phyloP scores from a whole-genome alignment of 2,888 invertebrate genomes.

The Uropetala carovei region DNA sequence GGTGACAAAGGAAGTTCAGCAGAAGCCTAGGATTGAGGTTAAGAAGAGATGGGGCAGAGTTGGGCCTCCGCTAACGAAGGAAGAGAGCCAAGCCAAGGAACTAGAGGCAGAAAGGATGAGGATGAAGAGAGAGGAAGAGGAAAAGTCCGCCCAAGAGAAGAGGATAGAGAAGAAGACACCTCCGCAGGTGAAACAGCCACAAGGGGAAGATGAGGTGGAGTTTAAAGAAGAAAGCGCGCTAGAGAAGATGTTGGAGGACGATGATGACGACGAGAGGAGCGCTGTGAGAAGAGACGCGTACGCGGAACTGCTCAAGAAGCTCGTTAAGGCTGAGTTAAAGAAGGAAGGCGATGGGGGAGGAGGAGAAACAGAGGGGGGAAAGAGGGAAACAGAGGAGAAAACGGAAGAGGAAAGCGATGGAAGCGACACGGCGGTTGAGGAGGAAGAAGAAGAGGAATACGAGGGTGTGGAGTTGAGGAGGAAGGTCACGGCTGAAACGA shows the following conservation, averaged over 20 bases:
- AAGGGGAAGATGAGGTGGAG: too few relatives aligned
- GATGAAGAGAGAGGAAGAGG: constrained; percentile 4
- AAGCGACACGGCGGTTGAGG: constrained; percentile 42
- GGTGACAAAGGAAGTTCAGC: neutral
- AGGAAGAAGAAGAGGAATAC: constrained; percentile 30
- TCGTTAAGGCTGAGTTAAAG: neutral
- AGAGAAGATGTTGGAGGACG: neutral
- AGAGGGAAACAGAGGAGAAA: neutral
- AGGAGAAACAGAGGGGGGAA: neutral
- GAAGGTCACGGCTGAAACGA: neutral
- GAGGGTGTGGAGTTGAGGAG: neutral
- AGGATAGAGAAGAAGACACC: neutral
- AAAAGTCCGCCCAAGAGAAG: neutral
- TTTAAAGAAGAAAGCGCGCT: neutral
- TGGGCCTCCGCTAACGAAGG: constrained; percentile 44
- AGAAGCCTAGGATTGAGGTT: neutral
- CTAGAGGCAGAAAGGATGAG: constrained; percentile 21
- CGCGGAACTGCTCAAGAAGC: constrained; percentile 33
- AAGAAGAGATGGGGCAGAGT: constrained; percentile 53
- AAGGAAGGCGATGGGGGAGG: constrained; percentile 19
- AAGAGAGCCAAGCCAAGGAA: constrained; percentile 16
- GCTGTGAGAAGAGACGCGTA: constrained; percentile 48
- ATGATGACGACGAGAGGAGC: constrained; percentile 51
- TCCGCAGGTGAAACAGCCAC: neutral
- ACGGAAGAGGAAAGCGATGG: constrained; percentile 18